Base-by-base conservation (phyloP, 2,113 vertebrate species). In the Stictonetta naevosa region DNA sequence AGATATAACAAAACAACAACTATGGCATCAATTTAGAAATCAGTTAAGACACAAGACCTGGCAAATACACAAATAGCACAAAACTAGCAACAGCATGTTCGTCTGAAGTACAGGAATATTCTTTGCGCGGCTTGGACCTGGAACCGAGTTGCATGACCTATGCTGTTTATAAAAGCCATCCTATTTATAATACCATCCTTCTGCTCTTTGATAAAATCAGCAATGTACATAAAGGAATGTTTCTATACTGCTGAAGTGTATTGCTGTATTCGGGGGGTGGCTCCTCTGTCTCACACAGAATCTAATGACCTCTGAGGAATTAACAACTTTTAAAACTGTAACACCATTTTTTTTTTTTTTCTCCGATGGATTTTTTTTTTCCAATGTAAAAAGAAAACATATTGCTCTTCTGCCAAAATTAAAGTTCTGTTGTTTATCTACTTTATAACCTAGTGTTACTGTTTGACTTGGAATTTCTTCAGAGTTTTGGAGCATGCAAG, bases 181-280 rank as follows among this genome's bases (percentile, higher is more conserved):
- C 48, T 13, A 25, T 50, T 50, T 25, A 81, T 36, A 63, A 90
- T 28, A 79, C 10, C 33, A 80, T 55, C 23, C 36, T 87, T 83
- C 82, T 75, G 34, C 62, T 86, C 40, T 52, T 92, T 38, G 50
- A 18, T 83, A 78, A 91, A 86, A 71, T 46, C 78, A 77, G 14
- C 34, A 63, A 26, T 80, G 40, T 83, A 76, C 36, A 26, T 31
- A 83, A 62, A 92, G 80, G 87, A 93, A 78, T 91, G 88, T 93
- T 92, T 93, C 76, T 92, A 38, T 88, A 81, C 81, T 94, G 88
- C 72, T 74, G 83, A 96, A 88, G 67, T 50, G 52, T 93, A 83
- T 90, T 95, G 79, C 88, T 88, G 68, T 93, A 88, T 76, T 93
- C 88, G 40, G 46, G 69, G 88, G 22, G 48, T 68, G 38, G 78